A percentile compares a stretch with the other conserved stretches of the same genome.
Conservation (phyloP, 2,113 vertebrate species). For the Phrynosoma blainvillii region DNA sequence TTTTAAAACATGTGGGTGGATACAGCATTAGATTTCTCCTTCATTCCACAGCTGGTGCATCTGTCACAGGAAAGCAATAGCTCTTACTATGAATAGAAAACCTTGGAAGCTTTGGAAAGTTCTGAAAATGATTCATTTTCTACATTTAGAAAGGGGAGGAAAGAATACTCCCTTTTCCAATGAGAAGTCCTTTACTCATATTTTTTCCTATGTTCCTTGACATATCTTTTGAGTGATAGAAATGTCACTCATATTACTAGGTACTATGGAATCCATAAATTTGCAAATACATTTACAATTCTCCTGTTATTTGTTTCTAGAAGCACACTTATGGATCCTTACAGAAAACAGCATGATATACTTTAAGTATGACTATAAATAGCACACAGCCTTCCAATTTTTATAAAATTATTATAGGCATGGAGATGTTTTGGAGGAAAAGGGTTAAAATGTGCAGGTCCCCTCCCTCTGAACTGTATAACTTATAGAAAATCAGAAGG, state of each 20-base stretch:
- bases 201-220: background rate
- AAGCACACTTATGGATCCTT: background rate
- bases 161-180: background rate
- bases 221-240: background rate
- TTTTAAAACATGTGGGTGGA: background rate
- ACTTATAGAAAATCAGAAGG: too few species aligned
- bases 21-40: background rate
- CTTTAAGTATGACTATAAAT: background rate
- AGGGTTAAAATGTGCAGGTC: background rate
- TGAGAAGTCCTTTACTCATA: background rate
- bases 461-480: background rate
- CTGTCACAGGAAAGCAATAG: background rate
- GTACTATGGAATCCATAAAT: constrained; percentile 7
- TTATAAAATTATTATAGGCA: background rate
- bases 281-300: background rate
- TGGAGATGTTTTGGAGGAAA: background rate
- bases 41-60: background rate
- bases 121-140: constrained; percentile 22
- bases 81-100: constrained; percentile 14
- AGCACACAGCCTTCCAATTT: background rate
- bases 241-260: background rate
- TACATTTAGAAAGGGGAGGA: background rate
- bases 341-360: background rate
- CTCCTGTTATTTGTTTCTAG: background rate
- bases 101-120: background rate